Evolutionary conservation across 1,140 invertebrate species (phyloP).

Genomic region (Varroa destructor): DNA sequence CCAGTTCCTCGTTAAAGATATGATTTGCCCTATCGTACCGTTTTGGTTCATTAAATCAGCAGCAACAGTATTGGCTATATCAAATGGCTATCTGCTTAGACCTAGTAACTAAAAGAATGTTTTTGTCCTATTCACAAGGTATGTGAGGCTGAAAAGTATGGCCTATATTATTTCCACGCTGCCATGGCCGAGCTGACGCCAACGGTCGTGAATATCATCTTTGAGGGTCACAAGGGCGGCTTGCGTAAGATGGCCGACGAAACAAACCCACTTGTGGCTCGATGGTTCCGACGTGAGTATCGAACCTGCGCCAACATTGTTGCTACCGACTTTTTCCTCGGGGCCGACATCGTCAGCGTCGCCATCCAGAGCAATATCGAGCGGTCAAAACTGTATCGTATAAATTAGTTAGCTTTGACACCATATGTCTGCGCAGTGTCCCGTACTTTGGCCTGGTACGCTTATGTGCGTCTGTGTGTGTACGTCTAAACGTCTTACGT

Average conservation of each 20-base stretch:
- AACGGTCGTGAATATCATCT: constrained; percentile 53
- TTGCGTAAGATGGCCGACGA: constrained; percentile 54
- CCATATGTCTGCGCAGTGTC: no score
- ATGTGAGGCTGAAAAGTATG: constrained; percentile 36
- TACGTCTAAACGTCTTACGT: no score
- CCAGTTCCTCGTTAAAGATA: no score
- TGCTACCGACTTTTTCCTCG: constrained; percentile 62
- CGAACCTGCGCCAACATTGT: constrained; percentile 56
- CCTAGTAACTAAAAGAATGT: no score
- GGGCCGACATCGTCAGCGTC: constrained; percentile 57
- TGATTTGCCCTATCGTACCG: no score
- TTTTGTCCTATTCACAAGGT: background rate
- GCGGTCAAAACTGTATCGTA: constrained; percentile 24
- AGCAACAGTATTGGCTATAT: no score
- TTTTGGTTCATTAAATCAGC: no score
- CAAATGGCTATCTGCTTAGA: no score
- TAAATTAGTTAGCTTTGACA: background rate
- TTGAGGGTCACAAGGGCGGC: constrained; percentile 42
- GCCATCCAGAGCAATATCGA: constrained; percentile 48
- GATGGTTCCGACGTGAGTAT: constrained; percentile 51
- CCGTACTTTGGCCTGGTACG: no score
- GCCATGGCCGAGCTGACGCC: constrained; percentile 68
- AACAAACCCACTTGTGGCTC: constrained; percentile 54
- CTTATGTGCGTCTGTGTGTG: no score
- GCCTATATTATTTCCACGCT: constrained; percentile 49